Base-by-base conservation (phyloP, 2,888 invertebrate species). In the Trachelus troglodyta region DNA sequence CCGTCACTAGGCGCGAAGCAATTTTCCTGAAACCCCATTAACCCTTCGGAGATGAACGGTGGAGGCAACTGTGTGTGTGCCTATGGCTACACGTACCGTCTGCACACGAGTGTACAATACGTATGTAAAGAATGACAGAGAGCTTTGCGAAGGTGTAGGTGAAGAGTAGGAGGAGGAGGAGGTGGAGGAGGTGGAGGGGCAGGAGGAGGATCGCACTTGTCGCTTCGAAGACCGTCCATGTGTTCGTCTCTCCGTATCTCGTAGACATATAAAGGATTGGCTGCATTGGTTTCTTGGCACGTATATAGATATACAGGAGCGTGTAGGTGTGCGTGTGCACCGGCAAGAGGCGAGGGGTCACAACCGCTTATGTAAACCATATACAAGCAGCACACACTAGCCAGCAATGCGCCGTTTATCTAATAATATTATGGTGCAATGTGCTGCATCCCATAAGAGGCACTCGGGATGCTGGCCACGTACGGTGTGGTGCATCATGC, bases 1-100 rank as follows among this genome's bases (percentile, higher is more conserved):
- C 81, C 82, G 82, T 84, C 84, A 81, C 83, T 84, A 87, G 87
- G 86, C 85, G 87, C 85, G 85, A 87, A 85, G 88, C 86, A 89
- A 89, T 89, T 89, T 89, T 85, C 86, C 84, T 86, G 85, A 86
- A 89, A 88, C 87, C 87, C 88, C 88, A 89, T 89, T 89, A 88
- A 89, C 87, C 87, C 88, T 85, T 83, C 81, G 81, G 80, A 87
- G 86, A 87, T 88, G 87, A 86, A 85, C 88, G 87, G 85, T 85
- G 83, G 79, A 77, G 23, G 23, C 9, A 56, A 56, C 56, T 56
- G 23, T 6, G 23, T 23, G 15, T 0, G 40, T 23, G 9, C 11
- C 6, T 56, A 23, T 2, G 9, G 9, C 23, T 56, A 23, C 56
- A 56, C 23, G 56, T 23, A 23, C 23, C 56, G 9, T 56, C 56